These are phyloP conservation scores for Phycodurus eques DNA, from an alignment of 2,113 vertebrate genomes.

Conservation along the genomic window DNA sequence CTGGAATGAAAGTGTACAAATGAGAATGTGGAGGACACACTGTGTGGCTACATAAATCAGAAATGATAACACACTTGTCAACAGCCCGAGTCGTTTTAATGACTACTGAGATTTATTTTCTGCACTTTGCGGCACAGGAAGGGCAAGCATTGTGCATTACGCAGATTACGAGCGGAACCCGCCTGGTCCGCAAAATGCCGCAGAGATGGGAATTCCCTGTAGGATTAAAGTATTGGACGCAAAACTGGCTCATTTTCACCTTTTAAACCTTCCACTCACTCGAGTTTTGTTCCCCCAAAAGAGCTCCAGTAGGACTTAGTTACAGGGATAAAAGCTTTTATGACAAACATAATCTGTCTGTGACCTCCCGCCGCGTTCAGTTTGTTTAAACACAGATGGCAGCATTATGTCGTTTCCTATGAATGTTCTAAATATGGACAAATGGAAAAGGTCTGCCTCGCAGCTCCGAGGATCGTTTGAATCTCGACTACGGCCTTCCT, in stretches of 20 bases:
- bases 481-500: too few relatives aligned
- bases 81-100: conserved; percentile 14
- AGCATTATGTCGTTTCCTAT: background rate
- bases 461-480: too few relatives aligned
- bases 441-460: background rate
- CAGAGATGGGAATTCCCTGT: conserved; percentile 27
- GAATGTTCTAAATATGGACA: background rate
- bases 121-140: conserved; percentile 39
- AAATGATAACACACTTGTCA: background rate
- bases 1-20: conserved; percentile 28
- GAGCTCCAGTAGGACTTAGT: conserved; percentile 20
- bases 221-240: conserved; percentile 39
- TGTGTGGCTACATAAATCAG: background rate
- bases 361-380: background rate
- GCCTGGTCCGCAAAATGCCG: conserved; percentile 13
- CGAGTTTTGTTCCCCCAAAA: background rate
- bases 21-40: background rate
- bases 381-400: background rate
- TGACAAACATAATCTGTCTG: conserved; percentile 27
- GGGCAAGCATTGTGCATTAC: conserved; percentile 32
- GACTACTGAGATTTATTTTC: conserved; percentile 32
- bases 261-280: conserved; percentile 25
- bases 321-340: conserved; percentile 45
- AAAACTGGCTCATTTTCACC: conserved; percentile 38
- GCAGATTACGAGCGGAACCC: conserved; percentile 45